Base-by-base conservation (phyloP, 2,888 invertebrate genomes). In the Euclidia mi region DNA sequence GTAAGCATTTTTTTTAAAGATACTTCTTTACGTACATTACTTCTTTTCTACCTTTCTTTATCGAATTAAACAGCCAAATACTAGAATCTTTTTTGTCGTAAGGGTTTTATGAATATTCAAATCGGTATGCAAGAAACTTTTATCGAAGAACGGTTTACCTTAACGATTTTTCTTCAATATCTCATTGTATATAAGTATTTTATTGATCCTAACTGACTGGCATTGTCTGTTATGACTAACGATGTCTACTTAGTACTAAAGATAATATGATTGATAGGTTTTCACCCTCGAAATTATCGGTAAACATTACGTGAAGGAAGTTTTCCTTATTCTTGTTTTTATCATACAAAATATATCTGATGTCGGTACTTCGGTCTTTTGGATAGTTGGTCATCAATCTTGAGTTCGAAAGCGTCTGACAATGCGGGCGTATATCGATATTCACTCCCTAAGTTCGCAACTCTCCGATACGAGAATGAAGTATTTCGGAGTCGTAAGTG, bases 301-400 rank as follows among this genome's bases (percentile, higher is more conserved):
- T 20, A 7, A 20, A 20, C 11, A 37, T 51, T 43, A 18, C 37
- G 3, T 14, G 20, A 51, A 18, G 20, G 11, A 43, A 29, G n/a
- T 50, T n/a, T n/a, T 29, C 50, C 50, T 42, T 11, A 17, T 49
- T 37, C 29, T 17, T 34, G 15, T 18, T 29, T 48, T 34, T 15
- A 32, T 34, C 25, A 25, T 7, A 48, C 32, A 31, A 35, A 48
- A 41, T 35, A 42, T 29, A 50, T 42, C 12, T 52, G 43, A 48
- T 44, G 25, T 17, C 15, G 15, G 31, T 20, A 1, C 15, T 18
- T 37, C 40, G 37, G 37, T 67, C 32, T 45, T 7, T 42, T 52
- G 50, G 56, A 68, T 65, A 45, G 50, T 49, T 40, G 45, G 28
- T 38, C 37, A 56, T 49, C 48, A 49, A 56, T 48, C 40, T 56